phyloP scores from a whole-genome alignment of 2,888 invertebrate genomes.

The Lysandra coridon region DNA sequence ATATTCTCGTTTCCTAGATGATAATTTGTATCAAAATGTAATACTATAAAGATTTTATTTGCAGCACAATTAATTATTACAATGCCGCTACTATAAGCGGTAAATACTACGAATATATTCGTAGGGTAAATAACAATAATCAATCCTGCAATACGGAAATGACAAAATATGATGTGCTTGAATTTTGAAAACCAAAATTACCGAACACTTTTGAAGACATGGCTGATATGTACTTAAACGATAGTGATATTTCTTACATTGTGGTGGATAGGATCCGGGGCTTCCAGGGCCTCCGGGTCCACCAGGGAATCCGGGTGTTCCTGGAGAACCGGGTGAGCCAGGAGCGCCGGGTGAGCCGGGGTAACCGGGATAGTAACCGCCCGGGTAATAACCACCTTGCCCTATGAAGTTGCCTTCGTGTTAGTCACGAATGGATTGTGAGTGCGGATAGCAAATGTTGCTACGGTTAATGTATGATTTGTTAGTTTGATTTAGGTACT shows the following conservation, averaged over 20 bases:
- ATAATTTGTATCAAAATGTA: background rate
- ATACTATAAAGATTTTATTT: too few species aligned
- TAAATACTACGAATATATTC: too few species aligned
- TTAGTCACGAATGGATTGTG: conserved; percentile 2
- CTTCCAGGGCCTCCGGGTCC: conserved; percentile 35
- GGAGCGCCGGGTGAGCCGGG: conserved; percentile 8
- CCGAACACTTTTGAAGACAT: too few species aligned
- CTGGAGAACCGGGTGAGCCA: conserved; percentile 35
- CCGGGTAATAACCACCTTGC: conserved; percentile 34
- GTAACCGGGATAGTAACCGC: conserved; percentile 37
- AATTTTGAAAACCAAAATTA: too few species aligned
- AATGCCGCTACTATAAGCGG: too few species aligned
- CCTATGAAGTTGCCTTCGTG: conserved; percentile 14
- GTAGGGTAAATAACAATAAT: too few species aligned
- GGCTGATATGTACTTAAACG: background rate
- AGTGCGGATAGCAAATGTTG: background rate
- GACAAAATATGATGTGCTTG: too few species aligned
- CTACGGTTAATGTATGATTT: background rate
- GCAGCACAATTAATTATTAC: too few species aligned
- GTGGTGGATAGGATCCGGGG: conserved; percentile 11
- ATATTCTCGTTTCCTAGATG: too few species aligned
- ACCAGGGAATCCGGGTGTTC: conserved; percentile 36
- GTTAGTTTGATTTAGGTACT: background rate
- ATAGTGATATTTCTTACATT: conserved; percentile 11
- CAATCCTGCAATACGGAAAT: too few species aligned